Evolutionary conservation across 1,140 invertebrate species (phyloP).

Genomic region (Colletes latitarsis): DNA sequence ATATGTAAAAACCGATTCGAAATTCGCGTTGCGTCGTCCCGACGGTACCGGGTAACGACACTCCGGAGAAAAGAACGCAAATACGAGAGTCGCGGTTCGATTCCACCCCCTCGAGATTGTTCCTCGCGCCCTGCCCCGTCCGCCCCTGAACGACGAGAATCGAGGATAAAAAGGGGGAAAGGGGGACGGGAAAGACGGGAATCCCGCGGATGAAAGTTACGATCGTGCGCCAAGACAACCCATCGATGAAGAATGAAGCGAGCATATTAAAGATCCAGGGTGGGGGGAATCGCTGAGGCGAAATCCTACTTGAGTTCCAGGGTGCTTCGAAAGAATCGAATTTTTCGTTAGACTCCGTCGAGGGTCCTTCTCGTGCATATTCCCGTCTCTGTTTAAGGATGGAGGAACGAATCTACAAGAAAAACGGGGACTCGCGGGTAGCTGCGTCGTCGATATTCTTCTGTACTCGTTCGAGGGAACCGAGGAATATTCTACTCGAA

Average conservation of each 20-base stretch:
- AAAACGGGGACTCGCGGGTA: too few species aligned
- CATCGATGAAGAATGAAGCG: slow-evolving; percentile 17
- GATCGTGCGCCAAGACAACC: neutral
- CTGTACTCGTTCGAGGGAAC: neutral
- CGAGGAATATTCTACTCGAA: neutral
- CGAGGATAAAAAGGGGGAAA: too few species aligned
- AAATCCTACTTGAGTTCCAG: neutral
- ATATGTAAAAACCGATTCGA: slow-evolving; percentile 41
- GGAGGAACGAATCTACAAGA: too few species aligned
- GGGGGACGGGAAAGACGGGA: neutral
- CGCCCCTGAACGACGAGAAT: neutral
- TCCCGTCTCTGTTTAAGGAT: neutral
- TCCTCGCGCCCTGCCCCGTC: neutral
- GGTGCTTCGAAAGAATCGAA: neutral
- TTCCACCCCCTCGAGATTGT: slow-evolving; percentile 31
- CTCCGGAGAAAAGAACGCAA: slow-evolving; percentile 29
- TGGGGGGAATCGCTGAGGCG: neutral
- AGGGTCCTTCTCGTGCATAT: neutral
- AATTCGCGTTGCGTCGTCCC: slow-evolving; percentile 33
- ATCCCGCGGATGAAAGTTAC: slow-evolving; percentile 10
- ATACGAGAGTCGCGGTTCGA: slow-evolving; percentile 19
- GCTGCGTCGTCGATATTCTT: too few species aligned
- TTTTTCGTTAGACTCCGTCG: neutral
- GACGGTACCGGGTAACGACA: slow-evolving; percentile 18
- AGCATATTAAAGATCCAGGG: neutral